phyloP scores from a whole-genome alignment of 1,140 invertebrate species.

The Oncopeltus fasciatus region DNA sequence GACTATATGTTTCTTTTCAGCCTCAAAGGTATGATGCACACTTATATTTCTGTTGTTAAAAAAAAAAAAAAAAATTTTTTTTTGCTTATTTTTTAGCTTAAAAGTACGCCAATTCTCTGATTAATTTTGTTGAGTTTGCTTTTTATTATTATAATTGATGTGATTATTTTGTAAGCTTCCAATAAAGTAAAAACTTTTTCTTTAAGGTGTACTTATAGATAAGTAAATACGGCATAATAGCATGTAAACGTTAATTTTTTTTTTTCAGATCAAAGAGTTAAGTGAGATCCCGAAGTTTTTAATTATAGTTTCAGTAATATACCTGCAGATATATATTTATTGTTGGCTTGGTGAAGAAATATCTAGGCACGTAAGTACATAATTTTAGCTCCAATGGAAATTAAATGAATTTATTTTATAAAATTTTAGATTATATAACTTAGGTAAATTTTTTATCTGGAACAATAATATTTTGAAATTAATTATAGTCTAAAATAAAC shows the following conservation, averaged over 20 bases:
- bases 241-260: background rate
- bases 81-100: no score
- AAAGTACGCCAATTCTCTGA: no score
- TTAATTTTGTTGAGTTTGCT: no score
- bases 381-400: background rate
- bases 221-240: no score
- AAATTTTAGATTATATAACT: background rate
- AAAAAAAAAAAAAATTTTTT: no score
- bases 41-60: no score
- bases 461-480: background rate
- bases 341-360: constrained; percentile 19
- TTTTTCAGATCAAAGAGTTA: constrained; percentile 10
- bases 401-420: background rate
- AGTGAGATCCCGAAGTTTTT: constrained; percentile 6
- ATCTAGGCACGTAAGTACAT: constrained; percentile 13
- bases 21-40: constrained; percentile 16
- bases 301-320: constrained; percentile 7
- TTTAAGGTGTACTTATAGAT: no score
- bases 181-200: no score
- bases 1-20: constrained; percentile 12
- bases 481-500: background rate
- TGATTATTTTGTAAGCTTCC: no score
- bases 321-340: constrained; percentile 18
- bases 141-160: no score
- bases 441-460: background rate